Evolutionary conservation across 2,888 invertebrate species (phyloP).

Genomic region (Agriopis marginaria): DNA sequence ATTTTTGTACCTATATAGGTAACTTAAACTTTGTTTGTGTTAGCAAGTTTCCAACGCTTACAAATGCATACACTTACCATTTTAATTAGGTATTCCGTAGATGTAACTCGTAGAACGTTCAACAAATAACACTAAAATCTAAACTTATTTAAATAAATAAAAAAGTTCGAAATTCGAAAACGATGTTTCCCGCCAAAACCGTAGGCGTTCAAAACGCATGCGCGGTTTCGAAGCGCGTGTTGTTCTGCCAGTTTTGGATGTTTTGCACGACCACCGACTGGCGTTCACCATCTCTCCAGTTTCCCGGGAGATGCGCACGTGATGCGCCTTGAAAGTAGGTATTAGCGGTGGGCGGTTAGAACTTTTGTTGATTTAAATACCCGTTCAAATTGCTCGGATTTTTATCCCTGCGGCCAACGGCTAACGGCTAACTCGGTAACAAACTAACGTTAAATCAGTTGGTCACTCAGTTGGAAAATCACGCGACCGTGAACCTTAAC

Average conservation of each 20-base stretch:
- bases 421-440: no score
- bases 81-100: constrained; percentile 9
- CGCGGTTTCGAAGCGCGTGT: constrained; percentile 69
- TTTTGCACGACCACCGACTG: constrained; percentile 37
- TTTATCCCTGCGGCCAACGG: no score
- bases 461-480: no score
- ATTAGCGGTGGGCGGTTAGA: constrained; percentile 64
- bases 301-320: constrained; percentile 67
- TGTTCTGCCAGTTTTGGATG: constrained; percentile 64
- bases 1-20: no score
- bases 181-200: constrained; percentile 67
- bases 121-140: constrained; percentile 5
- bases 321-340: constrained; percentile 75
- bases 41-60: no score
- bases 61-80: constrained; percentile 23
- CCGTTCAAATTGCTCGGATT: no score
- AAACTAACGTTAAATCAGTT: no score
- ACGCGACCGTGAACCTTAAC: no score
- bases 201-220: constrained; percentile 61
- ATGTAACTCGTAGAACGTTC: neutral
- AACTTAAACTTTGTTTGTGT: no score
- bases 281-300: constrained; percentile 64
- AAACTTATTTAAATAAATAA: constrained; percentile 18
- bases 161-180: constrained; percentile 40
- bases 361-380: constrained; percentile 43